Evolutionary conservation across 64 coral and sea anemone genomes (phyloP), one percentile per base, ranked within the genome.

Genomic region (Montipora capricornis): DNA sequence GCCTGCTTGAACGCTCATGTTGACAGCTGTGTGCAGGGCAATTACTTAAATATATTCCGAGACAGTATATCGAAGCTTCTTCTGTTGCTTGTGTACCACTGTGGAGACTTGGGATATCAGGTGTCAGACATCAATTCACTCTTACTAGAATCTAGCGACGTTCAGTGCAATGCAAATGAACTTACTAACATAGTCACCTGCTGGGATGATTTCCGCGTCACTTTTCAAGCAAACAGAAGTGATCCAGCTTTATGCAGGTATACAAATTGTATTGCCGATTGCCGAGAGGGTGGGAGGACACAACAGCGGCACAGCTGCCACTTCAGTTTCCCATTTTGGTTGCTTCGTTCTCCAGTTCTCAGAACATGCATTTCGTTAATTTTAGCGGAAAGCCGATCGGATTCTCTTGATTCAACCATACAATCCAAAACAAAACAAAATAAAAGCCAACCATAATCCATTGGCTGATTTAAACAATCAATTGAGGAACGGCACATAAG

Each of bases 211-310:
- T 86, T 86, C 66, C 82, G 82, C 8, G 47, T 45, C 3, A 73
- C 82, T 0, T 73, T 86, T 24, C 15, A 73, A 19, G 46, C 64
- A 73, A 86, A 50, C 66, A 86, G 19, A 5, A 86, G 47, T 71
- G 82, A 86, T 86, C 19, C 66, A 9, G 48, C 45, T 19, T 68
- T 86, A 19, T 86, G 82, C 82, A 71, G 82, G 82, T 86, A 73
- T 22, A 17, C 6, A 20, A 47, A 16, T 15, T 78, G 16, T 12
- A 6, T 6, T 16, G 53, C 6, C 11, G 37, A 57, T 57, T 57
- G 53, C 53, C 53, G 11, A 57, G 6, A 11, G 11, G 6, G 53
- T 8, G 53, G 53, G 6, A 57, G 37, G 37, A 37, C 37, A 37
- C 37, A 37, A 37, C 37, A 37, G 37, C 37, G 37, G 37, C 37